A percentile compares a stretch with the other conserved stretches of the same genome.
These are phyloP conservation scores for Oophaga pumilio DNA, from an alignment of 2,113 vertebrate genomes.

Conservation along the genomic window DNA sequence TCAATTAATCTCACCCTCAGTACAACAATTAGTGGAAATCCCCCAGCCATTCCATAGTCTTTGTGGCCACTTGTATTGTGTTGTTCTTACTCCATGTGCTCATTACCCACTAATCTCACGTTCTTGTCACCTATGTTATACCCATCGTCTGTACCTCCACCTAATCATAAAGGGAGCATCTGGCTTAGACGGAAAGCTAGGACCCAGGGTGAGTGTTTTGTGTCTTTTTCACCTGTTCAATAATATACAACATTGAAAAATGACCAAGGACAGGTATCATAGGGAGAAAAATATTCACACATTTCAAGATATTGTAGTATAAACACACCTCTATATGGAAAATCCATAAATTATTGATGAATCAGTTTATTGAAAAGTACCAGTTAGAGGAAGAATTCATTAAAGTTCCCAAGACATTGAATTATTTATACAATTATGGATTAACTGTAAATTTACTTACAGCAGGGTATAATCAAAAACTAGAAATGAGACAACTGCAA, in stretches of 20 bases:
- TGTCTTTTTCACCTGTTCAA: conserved; percentile 67
- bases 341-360: too few relatives aligned
- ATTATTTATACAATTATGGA: too few relatives aligned
- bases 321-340: too few relatives aligned
- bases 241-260: conserved; percentile 17
- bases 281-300: background rate
- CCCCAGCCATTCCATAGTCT: conserved; percentile 25
- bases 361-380: too few relatives aligned
- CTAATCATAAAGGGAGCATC: conserved; percentile 96
- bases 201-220: conserved; percentile 94
- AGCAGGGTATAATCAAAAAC: too few relatives aligned
- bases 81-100: conserved; percentile 70
- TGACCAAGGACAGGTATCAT: background rate
- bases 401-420: too few relatives aligned
- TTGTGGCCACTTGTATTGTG: conserved; percentile 64
- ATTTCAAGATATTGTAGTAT: too few relatives aligned
- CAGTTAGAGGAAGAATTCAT: too few relatives aligned
- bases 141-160: conserved; percentile 80
- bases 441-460: too few relatives aligned
- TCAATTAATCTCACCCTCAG: background rate
- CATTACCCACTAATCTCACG: conserved; percentile 91
- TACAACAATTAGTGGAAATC: background rate
- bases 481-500: too few relatives aligned
- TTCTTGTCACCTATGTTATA: conserved; percentile 92
- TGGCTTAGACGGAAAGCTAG: conserved; percentile 99